Evolutionary conservation across 2,797 vertebrate species (phyloP), one percentile per base, ranked within the genome.

Genomic region (Rhinogobio ventralis): DNA sequence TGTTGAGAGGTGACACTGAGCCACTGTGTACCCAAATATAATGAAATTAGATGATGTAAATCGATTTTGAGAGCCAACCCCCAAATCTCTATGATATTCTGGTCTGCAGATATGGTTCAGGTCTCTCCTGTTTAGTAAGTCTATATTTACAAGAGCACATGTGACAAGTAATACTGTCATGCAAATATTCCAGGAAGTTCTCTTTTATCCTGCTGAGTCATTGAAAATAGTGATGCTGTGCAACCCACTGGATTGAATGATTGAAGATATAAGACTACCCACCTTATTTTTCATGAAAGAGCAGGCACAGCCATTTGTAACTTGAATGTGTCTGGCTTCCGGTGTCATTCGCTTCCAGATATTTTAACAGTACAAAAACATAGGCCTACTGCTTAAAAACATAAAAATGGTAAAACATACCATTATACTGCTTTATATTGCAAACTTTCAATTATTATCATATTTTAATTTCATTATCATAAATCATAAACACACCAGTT

Each of bases 181-280:
- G 73, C 28, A 64, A 75, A 33, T 45, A 77, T 77, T 60, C 74
- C 53, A 77, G 53, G 53, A 42, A 42, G 53, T 60, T 77, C 0
- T 25, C 4, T 42, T 77, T 73, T 11, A 45, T 19, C n/a, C 15
- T 30, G 55, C 15, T 20, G 45, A 73, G 46, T 73, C 71, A 51
- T 1, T 73, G 46, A 51, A 73, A 28, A 62, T 10, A 78, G n/a
- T 62, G 4, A 78, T 42, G 55, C n/a, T 62, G n/a, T 11, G 10
- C 45, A 62, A 62, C 20, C 77, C 19, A 55, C 6, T 55, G 28
- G 19, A 66, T 14, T 46, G 19, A 64, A 51, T 13, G 30, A 67
- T 5, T 79, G 6, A 79, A 51, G 19, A 36, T 15, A 9, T 67
- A 49, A 51, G 11, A 49, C 5, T 30, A 23, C 36, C 19, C 17